phyloP scores from a whole-genome alignment of 2,797 vertebrate species.

The Scyliorhinus canicula region DNA sequence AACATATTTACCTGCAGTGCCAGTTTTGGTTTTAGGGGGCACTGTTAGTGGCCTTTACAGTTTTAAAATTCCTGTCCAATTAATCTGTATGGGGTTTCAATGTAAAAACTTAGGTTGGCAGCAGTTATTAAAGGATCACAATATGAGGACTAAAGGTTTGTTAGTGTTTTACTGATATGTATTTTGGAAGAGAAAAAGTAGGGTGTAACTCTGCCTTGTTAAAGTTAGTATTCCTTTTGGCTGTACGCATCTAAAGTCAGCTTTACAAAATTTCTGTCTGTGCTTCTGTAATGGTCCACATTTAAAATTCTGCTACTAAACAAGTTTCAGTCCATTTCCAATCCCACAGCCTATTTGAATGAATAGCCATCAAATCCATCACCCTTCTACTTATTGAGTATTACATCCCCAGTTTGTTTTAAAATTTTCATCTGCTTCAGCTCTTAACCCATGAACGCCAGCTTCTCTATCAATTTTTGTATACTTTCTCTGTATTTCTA shows the following conservation, averaged over 20 bases:
- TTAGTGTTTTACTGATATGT: neutral
- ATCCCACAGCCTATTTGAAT: neutral
- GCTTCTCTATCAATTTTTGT: neutral
- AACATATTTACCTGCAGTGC: neutral
- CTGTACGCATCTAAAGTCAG: neutral
- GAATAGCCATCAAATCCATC: neutral
- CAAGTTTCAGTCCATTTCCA: neutral
- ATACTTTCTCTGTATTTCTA: neutral
- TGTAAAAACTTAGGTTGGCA: neutral
- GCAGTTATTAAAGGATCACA: neutral
- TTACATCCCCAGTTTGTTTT: neutral
- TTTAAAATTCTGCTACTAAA: neutral
- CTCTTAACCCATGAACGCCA: neutral
- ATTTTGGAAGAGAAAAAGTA: neutral
- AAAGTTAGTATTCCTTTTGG: neutral
- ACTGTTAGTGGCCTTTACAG: neutral
- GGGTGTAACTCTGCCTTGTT: neutral
- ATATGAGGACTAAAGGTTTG: neutral
- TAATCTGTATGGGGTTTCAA: neutral
- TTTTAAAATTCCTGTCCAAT: neutral
- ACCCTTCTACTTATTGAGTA: neutral
- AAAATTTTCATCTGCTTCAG: neutral
- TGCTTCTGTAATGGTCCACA: neutral
- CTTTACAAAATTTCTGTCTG: neutral
- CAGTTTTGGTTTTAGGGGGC: neutral